Conservation (phyloP, 2,797 vertebrate genomes). For the Gymnothorax reevesii region DNA sequence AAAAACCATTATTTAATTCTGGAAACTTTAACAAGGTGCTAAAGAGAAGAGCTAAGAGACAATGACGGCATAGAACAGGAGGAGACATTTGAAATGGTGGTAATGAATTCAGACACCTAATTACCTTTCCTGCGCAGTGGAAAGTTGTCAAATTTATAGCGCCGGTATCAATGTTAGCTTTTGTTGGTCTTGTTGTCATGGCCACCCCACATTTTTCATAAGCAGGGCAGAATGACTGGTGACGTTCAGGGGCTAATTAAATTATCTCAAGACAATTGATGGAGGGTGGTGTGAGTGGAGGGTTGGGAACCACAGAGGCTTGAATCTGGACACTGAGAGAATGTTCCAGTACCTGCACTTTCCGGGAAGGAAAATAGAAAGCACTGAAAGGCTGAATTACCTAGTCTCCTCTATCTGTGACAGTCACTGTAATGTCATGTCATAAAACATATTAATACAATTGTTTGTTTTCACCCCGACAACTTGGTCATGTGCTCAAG, state of each 20-base stretch:
- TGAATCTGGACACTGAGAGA: background rate
- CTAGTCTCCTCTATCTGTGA: too few relatives aligned
- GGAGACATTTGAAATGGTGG: constrained; percentile 68
- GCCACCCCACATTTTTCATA: constrained; percentile 65
- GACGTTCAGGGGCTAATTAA: constrained; percentile 55
- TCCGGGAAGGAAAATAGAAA: background rate
- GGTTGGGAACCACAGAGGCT: background rate
- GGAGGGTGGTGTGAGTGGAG: constrained; percentile 18
- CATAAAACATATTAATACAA: too few relatives aligned
- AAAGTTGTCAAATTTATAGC: constrained; percentile 69
- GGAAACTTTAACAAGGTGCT: constrained; percentile 64
- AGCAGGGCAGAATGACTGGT: constrained; percentile 40
- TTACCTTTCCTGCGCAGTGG: constrained; percentile 59
- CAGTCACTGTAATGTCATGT: too few relatives aligned
- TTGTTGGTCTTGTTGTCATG: constrained; percentile 63
- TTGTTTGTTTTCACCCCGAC: too few relatives aligned
- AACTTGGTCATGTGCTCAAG: background rate
- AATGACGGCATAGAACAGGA: constrained; percentile 67
- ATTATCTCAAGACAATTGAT: constrained; percentile 31
- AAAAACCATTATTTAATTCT: constrained; percentile 58
- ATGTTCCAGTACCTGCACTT: background rate
- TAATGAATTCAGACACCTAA: constrained; percentile 70
- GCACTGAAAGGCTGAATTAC: too few relatives aligned
- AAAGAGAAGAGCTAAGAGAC: constrained; percentile 71
- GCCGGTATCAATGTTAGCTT: constrained; percentile 64